Evolutionary conservation across 1,140 invertebrate genomes (phyloP), one percentile per base, ranked within the genome.

Genomic region (Subanguina moxae): DNA sequence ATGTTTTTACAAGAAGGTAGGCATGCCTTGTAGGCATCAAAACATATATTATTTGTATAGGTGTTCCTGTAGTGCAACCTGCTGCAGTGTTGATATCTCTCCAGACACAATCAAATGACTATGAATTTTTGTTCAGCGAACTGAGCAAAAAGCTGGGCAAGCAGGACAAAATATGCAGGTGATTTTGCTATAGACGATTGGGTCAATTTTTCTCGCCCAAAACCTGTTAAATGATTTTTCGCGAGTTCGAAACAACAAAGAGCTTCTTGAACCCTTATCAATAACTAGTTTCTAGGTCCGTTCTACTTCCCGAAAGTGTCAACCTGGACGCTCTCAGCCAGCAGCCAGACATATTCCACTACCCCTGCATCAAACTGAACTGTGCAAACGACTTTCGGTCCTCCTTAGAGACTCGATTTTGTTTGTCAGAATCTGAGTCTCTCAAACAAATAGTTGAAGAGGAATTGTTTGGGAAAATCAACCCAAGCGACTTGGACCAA

Each of bases 21-120:
- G 58, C 19, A 52, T n/a, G n/a, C n/a, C n/a, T n/a, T n/a, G n/a
- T n/a, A n/a, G n/a, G n/a, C n/a, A n/a, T n/a, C n/a, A n/a, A n/a
- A n/a, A 11, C 11, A 11, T 38, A 38, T 38, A 5, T 38, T 38
- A 3, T 38, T 38, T 3, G 11, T 38, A 5, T 11, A 57, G 48
- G 46, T 43, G 19, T 32, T 5, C 68, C 68, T 58, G 13, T 70
- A 8, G 15, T 70, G 30, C 68, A 70, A 32, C 68, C 68, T 17
- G 19, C 68, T 13, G 68, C 68, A 45, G 67, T 67, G 7, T 28
- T 69, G 28, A n/a, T 70, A 8, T 45, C 65, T 23, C 23, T 30
- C 8, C n/a, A 58, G 42, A 70, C 21, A 17, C 27, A 48, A 25
- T 13, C 27, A 0, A 59, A 69, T 19, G 68, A 70, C 23, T 17